A percentile compares a stretch with the other conserved stretches of the same genome.
phyloP scores from a whole-genome alignment of 2,113 vertebrate genomes.

The Reinhardtius hippoglossoides region DNA sequence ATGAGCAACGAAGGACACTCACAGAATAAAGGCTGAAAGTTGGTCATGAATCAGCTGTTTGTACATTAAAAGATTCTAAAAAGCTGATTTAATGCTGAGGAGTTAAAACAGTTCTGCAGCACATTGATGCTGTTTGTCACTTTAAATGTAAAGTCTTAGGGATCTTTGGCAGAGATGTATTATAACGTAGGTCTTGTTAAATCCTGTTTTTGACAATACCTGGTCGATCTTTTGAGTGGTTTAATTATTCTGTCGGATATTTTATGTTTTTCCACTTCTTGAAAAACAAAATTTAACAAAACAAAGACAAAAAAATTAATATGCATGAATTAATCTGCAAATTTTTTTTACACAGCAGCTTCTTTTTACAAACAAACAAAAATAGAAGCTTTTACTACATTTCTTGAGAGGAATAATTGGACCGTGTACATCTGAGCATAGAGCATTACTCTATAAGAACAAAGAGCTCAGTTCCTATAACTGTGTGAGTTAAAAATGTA shows the following conservation, averaged over 20 bases:
- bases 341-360: not conserved
- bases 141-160: not conserved
- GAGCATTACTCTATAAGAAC: slow-evolving; percentile 21
- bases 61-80: slow-evolving; percentile 6
- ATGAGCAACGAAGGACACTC: slow-evolving; percentile 14
- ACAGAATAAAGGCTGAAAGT: slow-evolving; percentile 30
- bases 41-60: slow-evolving; percentile 29
- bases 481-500: slow-evolving; percentile 62
- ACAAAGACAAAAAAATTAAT: slow-evolving; percentile 21
- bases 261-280: slow-evolving; percentile 17
- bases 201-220: slow-evolving; percentile 10
- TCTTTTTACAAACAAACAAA: slow-evolving; percentile 11
- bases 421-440: slow-evolving; percentile 11
- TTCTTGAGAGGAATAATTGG: slow-evolving; percentile 30
- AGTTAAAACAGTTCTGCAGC: not conserved
- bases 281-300: too few species aligned
- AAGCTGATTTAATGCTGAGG: slow-evolving; percentile 9
- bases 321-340: slow-evolving; percentile 17
- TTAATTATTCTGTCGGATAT: slow-evolving; percentile 5
- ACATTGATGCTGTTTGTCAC: not conserved
- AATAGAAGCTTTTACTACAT: slow-evolving; percentile 36
- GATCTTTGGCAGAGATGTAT: not conserved
- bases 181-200: not conserved
- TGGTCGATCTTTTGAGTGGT: slow-evolving; percentile 2
- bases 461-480: slow-evolving; percentile 30